phyloP scores from a whole-genome alignment of 2,113 vertebrate species.

The Alosa alosa region DNA sequence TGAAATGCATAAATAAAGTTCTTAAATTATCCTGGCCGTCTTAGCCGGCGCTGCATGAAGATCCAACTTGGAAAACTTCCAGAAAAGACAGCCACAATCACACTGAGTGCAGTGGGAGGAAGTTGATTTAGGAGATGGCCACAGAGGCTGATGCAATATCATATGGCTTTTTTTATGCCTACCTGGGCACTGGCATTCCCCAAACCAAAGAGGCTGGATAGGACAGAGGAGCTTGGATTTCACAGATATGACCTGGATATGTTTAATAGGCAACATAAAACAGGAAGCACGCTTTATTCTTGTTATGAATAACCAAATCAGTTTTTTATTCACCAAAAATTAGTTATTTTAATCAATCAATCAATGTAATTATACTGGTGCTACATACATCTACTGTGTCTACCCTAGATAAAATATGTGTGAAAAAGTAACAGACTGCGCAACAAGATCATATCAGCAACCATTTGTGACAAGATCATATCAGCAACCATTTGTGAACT shows the following conservation, averaged over 20 bases:
- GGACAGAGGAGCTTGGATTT: neutral
- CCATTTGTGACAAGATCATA: no score
- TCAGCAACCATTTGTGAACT: no score
- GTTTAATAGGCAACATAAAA: neutral
- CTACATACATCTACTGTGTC: neutral
- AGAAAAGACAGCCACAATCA: slow-evolving; percentile 75
- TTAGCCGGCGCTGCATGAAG: slow-evolving; percentile 59
- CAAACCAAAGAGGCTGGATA: neutral
- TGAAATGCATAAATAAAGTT: slow-evolving; percentile 82
- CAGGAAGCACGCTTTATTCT: neutral
- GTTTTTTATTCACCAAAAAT: no score
- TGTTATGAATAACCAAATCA: neutral
- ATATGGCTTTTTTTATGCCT: slow-evolving; percentile 21
- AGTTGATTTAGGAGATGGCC: slow-evolving; percentile 65
- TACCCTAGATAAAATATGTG: neutral
- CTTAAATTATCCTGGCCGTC: slow-evolving; percentile 73
- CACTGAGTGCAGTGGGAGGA: slow-evolving; percentile 67
- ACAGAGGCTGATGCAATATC: slow-evolving; percentile 46
- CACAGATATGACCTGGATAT: neutral
- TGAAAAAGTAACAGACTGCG: neutral
- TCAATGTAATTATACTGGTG: neutral
- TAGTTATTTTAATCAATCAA: neutral
- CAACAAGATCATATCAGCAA: no score
- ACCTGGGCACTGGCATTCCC: neutral
- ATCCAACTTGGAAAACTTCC: slow-evolving; percentile 75